These are phyloP conservation scores for Sorex maritimensis DNA, from an alignment of 2,797 vertebrate species.

Conservation along the genomic window DNA sequence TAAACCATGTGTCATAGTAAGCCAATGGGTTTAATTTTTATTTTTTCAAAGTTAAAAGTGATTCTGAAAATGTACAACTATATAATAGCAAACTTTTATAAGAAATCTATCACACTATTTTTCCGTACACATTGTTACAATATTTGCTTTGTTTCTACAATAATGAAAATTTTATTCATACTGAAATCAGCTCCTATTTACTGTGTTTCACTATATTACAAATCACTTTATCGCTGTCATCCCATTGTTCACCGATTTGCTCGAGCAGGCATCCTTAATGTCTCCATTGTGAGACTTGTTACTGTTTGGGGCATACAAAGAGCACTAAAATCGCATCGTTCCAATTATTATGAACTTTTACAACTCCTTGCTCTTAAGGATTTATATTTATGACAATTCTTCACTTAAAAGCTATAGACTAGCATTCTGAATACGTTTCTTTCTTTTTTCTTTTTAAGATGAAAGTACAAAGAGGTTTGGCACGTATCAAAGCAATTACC, in stretches of 20 bases:
- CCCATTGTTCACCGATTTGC: no score
- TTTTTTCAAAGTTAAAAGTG: conserved; percentile 43
- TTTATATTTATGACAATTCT: conserved; percentile 40
- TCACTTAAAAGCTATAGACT: not conserved
- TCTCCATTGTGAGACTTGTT: no score
- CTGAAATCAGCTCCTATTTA: not conserved
- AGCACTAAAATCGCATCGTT: not conserved
- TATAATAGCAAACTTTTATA: not conserved
- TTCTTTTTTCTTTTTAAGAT: not conserved
- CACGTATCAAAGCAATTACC: no score
- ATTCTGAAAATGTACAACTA: not conserved
- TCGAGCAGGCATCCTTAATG: no score
- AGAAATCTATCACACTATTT: not conserved
- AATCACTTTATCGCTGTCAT: no score
- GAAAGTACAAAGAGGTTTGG: not conserved
- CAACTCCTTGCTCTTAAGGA: conserved; percentile 4
- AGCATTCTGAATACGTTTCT: not conserved
- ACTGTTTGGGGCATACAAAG: not conserved
- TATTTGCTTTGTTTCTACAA: not conserved
- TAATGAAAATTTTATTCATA: conserved; percentile 26
- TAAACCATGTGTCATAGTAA: not conserved
- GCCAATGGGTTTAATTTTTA: not conserved
- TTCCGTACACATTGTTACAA: not conserved
- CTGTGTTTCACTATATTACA: not conserved
- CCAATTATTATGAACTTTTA: not conserved